Evolutionary conservation across 2,113 vertebrate species (phyloP).

Genomic region (Gnathonemus echidnorhynchus): DNA sequence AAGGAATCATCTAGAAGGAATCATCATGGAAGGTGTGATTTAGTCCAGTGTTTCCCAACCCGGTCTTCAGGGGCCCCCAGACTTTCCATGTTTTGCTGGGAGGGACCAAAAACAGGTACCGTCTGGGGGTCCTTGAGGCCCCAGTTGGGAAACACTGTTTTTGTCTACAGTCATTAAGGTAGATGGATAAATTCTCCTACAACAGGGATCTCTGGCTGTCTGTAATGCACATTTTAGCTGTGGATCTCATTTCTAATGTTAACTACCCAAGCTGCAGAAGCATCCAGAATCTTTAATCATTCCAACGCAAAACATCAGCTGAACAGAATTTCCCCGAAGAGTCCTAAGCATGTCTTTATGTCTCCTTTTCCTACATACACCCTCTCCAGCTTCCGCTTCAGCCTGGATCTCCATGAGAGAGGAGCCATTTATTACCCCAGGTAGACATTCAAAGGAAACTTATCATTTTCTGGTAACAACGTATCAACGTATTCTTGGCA

Average conservation of each 20-base stretch:
- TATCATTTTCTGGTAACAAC: not conserved
- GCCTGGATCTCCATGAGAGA: not conserved
- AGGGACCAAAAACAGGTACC: not conserved
- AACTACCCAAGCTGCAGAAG: not conserved
- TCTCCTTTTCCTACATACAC: not conserved
- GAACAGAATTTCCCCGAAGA: not conserved
- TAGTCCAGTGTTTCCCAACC: not conserved
- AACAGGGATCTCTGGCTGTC: not conserved
- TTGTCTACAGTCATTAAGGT: not conserved
- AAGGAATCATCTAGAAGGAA: not conserved
- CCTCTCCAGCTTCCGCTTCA: not conserved
- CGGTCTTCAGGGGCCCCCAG: not conserved
- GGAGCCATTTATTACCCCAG: not conserved
- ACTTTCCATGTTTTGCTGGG: not conserved
- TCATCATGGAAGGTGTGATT: not conserved
- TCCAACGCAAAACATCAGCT: not conserved
- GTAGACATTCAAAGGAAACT: not conserved
- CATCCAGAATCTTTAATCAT: not conserved
- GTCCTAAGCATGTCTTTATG: not conserved
- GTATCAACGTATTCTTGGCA: conserved; percentile 6
- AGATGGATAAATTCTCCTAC: not conserved
- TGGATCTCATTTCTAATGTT: not conserved
- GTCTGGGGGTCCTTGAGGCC: not conserved
- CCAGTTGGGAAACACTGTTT: not conserved
- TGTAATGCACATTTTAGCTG: not conserved